Percentiles rank a stretch among this genome's conserved stretches.
Conservation (phyloP, 1,140 invertebrate genomes). For the Lordiphosa stackelbergi region DNA sequence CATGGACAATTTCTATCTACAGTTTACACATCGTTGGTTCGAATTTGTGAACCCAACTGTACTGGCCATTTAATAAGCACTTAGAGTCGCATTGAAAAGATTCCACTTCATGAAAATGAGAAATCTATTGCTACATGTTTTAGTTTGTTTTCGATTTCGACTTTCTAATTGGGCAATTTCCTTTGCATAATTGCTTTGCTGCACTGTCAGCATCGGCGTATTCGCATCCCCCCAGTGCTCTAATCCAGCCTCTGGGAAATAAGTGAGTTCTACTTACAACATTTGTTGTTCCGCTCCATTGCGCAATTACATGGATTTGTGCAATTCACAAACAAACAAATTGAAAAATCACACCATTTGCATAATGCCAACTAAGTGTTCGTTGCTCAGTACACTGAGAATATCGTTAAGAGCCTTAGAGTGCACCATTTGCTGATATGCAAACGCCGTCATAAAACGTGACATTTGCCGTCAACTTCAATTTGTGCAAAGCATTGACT, state of each 20-base stretch:
- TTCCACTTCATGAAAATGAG: slow-evolving; percentile 31
- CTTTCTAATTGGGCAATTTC: slow-evolving; percentile 65
- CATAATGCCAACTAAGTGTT: slow-evolving; percentile 51
- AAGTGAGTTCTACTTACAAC: slow-evolving; percentile 13
- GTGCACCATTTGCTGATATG: slow-evolving; percentile 55
- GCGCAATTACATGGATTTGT: slow-evolving; percentile 34
- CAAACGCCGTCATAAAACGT: slow-evolving; percentile 65
- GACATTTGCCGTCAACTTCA: slow-evolving; percentile 63
- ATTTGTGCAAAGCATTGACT: slow-evolving; percentile 53
- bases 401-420: slow-evolving; percentile 6
- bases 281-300: slow-evolving; percentile 17
- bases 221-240: slow-evolving; percentile 11
- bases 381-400: slow-evolving; percentile 7
- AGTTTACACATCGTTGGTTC: slow-evolving; percentile 62
- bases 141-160: slow-evolving; percentile 56
- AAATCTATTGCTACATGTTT: slow-evolving; percentile 16
- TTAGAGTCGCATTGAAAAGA: slow-evolving; percentile 14
- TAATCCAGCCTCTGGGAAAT: slow-evolving; percentile 7
- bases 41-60: slow-evolving; percentile 37
- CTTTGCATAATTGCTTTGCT: slow-evolving; percentile 62
- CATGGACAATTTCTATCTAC: slow-evolving; percentile 31
- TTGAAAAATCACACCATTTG: slow-evolving; percentile 51
- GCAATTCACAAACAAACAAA: slow-evolving; percentile 50
- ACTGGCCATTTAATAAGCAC: slow-evolving; percentile 11
- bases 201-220: slow-evolving; percentile 1